Percentiles rank a stretch among this genome's conserved stretches.
These are phyloP conservation scores for Galemys pyrenaicus DNA, from an alignment of 2,113 vertebrate genomes.

Conservation along the genomic window DNA sequence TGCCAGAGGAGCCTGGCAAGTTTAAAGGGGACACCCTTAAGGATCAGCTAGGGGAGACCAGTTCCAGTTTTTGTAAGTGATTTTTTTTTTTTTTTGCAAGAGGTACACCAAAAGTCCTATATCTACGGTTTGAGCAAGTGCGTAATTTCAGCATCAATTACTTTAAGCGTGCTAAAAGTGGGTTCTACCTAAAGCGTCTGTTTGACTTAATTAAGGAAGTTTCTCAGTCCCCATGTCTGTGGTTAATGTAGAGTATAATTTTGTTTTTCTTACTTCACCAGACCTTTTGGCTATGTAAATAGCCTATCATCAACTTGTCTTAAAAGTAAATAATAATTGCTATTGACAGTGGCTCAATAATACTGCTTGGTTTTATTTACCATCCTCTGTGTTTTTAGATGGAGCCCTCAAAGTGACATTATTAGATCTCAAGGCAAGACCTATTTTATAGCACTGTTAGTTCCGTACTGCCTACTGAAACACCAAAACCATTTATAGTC, in stretches of 20 bases:
- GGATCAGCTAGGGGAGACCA: conserved; percentile 38
- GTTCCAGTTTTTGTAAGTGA: conserved; percentile 54
- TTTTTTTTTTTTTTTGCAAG: conserved; percentile 36
- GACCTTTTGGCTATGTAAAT: conserved; percentile 66
- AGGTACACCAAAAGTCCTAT: conserved; percentile 52
- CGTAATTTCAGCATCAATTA: conserved; percentile 75
- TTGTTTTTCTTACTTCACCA: conserved; percentile 44
- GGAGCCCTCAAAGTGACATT: neutral
- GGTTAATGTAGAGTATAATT: conserved; percentile 41
- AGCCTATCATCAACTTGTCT: conserved; percentile 33
- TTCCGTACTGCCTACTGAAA: neutral
- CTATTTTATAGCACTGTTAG: conserved; percentile 1
- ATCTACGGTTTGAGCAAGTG: conserved; percentile 46
- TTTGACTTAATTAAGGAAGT: conserved; percentile 70
- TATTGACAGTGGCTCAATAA: conserved; percentile 1
- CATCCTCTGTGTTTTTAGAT: conserved; percentile 52
- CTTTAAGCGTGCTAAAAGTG: conserved; percentile 61
- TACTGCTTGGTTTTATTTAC: conserved; percentile 48
- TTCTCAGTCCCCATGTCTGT: conserved; percentile 17
- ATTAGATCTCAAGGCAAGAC: conserved; percentile 11
- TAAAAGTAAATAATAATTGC: conserved; percentile 58
- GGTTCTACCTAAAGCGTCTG: conserved; percentile 56
- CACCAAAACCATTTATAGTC: neutral
- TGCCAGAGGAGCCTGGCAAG: conserved; percentile 18
- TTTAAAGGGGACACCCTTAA: conserved; percentile 76